Evolutionary conservation across 2,888 invertebrate genomes (phyloP).

Genomic region (Steinernema carpocapsae): DNA sequence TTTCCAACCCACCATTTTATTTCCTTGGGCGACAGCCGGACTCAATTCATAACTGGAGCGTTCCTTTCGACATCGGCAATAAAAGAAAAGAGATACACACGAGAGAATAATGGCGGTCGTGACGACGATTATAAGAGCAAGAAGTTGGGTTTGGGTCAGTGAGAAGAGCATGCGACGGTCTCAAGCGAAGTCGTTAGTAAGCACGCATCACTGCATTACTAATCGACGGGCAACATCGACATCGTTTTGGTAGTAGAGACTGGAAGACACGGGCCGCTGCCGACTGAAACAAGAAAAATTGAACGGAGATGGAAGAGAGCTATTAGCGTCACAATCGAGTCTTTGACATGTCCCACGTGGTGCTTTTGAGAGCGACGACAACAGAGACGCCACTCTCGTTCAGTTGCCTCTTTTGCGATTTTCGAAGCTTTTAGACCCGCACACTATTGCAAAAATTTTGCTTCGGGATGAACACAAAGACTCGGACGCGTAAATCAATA

Average conservation of each 20-base stretch:
- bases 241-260: not conserved
- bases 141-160: constrained; percentile 19
- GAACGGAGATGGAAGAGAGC: constrained; percentile 13
- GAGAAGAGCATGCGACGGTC: not conserved
- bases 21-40: constrained; percentile 19
- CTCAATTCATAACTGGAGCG: constrained; percentile 19
- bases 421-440: not conserved
- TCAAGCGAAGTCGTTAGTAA: not conserved
- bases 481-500: constrained; percentile 23
- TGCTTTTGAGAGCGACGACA: not conserved
- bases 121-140: not conserved
- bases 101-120: not conserved
- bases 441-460: constrained; percentile 8
- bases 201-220: constrained; percentile 7
- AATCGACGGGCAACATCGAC: not conserved
- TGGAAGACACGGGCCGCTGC: not conserved
- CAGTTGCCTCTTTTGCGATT: not conserved
- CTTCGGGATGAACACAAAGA: constrained; percentile 17
- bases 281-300: not conserved
- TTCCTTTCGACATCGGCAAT: constrained; percentile 12
- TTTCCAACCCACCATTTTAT: not conserved
- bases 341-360: constrained; percentile 17
- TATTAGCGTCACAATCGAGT: constrained; percentile 25
- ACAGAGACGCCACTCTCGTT: not conserved
- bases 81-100: not conserved